Percentiles rank a stretch among this genome's conserved stretches.
phyloP scores from a whole-genome alignment of 2,888 invertebrate species.

The Conomelus anceps region DNA sequence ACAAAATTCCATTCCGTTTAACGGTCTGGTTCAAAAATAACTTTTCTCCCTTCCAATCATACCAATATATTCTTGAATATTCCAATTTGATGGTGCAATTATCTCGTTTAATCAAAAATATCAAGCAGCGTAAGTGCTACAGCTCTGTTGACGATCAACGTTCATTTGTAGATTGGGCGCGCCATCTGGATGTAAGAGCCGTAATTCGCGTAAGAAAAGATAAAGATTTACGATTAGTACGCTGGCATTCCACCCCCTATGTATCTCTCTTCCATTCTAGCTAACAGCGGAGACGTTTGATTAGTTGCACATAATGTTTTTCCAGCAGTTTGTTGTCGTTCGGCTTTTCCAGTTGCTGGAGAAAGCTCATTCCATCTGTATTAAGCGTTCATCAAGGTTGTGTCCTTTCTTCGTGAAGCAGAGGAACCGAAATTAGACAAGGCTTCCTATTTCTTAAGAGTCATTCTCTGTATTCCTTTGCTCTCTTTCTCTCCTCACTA shows the following conservation, averaged over 20 bases:
- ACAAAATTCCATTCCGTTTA: background rate
- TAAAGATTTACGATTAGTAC: background rate
- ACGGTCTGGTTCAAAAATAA: background rate
- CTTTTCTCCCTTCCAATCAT: background rate
- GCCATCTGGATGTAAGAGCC: background rate
- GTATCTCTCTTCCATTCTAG: background rate
- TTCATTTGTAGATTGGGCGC: background rate
- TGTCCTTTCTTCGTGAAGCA: background rate
- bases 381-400: background rate
- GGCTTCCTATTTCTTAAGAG: background rate
- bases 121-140: too few species aligned
- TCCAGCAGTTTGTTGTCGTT: background rate
- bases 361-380: background rate
- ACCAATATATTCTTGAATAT: background rate
- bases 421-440: background rate
- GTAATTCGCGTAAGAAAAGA: background rate
- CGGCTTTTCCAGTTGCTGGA: background rate
- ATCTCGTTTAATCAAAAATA: background rate
- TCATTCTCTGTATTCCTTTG: background rate
- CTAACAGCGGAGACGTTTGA: background rate
- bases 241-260: background rate
- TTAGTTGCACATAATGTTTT: background rate
- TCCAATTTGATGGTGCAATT: background rate
- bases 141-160: background rate
- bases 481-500: background rate